Base-by-base conservation (phyloP, 1,140 invertebrate species). In the Magallana gigas region DNA sequence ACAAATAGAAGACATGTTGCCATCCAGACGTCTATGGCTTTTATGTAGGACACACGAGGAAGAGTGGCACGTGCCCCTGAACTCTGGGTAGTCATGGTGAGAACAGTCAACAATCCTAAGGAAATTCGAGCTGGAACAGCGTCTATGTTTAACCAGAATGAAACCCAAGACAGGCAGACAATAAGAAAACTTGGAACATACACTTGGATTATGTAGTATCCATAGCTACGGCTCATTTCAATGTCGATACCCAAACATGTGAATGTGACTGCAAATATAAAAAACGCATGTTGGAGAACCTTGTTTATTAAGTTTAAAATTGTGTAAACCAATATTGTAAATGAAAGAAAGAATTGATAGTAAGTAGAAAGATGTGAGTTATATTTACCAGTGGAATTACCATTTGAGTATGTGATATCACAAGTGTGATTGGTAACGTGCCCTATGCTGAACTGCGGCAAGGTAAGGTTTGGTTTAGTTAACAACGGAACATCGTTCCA, bases 141-240 rank as follows among this genome's bases (percentile, higher is more conserved):
- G 62, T 96, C 95, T 36, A 96, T 95, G 88, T 96, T 96, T 80
- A 96, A 95, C 98, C 98, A 99, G 94, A 99, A 99, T 0, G 98
- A 98, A 0, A 99, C 98, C 98, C 98, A 99, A 1, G 98, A 98
- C 0, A 99, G 95, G 0, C 99, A 97, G 0, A 99, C 98, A 87
- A 99, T 98, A 68, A 99, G 95, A 71, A 98, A 97, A 93, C 98
- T 98, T 0, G 98, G 98, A 57, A 98, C 96, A 94, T 98, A 98
- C 6, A 98, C 97, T 95, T 98, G 97, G 88, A 98, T 97, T 1
- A 99, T 96, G 94, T 98, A 98, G 93, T 98, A 98, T 60, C 98
- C 98, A 5, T 97, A 98, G 92, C 98, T 97, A 16, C 98, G 95
- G 91, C 97, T 97, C 8, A 99, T 95, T 94, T 98, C 97, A 95